Percentiles rank a stretch among this genome's conserved stretches.
Conservation (phyloP, 2,888 invertebrate genomes). For the Monoplex corrugatus region DNA sequence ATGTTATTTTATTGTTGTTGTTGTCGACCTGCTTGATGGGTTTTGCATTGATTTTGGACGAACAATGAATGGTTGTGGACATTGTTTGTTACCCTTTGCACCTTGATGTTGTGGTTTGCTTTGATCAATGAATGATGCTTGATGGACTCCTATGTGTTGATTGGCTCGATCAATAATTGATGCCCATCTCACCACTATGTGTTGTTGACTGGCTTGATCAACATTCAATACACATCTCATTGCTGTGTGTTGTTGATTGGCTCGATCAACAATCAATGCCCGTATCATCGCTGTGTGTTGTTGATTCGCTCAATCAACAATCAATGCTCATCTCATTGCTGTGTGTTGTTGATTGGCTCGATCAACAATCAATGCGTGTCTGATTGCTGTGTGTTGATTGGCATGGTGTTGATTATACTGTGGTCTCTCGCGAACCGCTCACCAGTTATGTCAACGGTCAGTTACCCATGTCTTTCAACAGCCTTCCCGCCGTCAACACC, state of each 20-base stretch:
- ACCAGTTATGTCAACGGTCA: constrained; percentile 26
- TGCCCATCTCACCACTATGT: background rate
- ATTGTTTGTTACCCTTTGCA: background rate
- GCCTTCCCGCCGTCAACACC: constrained; percentile 44
- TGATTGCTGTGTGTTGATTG: background rate
- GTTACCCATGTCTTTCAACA: constrained; percentile 49
- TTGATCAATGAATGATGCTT: no score
- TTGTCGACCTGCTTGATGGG: background rate
- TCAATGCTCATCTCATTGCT: background rate
- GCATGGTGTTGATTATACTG: background rate
- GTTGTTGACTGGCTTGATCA: background rate
- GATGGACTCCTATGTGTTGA: no score
- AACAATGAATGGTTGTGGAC: background rate
- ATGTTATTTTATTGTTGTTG: background rate
- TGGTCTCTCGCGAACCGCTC: background rate
- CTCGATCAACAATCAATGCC: background rate
- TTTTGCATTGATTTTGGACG: background rate
- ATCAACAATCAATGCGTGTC: background rate
- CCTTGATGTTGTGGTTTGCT: background rate
- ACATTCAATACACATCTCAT: background rate
- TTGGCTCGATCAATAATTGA: background rate
- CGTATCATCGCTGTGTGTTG: background rate
- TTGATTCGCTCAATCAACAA: background rate
- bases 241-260: no score
- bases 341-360: background rate